A percentile compares a stretch with the other conserved stretches of the same genome.
Evolutionary conservation across 2,888 invertebrate species (phyloP).

Genomic region (Plemyria rubiginata): DNA sequence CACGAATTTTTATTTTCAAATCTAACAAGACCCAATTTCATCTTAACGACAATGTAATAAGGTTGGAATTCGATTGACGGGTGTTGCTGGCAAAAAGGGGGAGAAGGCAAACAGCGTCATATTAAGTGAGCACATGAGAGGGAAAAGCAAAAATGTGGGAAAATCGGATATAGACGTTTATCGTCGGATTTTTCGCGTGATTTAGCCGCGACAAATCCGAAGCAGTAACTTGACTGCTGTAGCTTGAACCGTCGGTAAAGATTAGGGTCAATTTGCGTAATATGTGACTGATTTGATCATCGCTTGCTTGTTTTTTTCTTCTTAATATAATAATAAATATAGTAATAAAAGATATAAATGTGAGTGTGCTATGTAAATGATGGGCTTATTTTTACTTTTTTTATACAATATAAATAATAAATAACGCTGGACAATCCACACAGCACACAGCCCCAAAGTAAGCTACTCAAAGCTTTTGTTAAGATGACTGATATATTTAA

Average conservation of each 20-base stretch:
- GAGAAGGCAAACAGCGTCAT: constrained; percentile 82
- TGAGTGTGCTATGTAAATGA: too few relatives aligned
- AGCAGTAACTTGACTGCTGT: constrained; percentile 66
- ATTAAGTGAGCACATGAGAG: constrained; percentile 85
- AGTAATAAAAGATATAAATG: too few relatives aligned
- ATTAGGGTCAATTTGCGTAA: constrained; percentile 19
- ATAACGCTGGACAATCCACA: too few relatives aligned
- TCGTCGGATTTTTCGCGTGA: constrained; percentile 83
- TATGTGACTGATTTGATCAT: not conserved
- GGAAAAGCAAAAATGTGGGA: constrained; percentile 83
- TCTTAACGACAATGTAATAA: not conserved
- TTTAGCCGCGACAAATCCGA: constrained; percentile 81
- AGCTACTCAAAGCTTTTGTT: too few relatives aligned
- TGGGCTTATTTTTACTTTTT: too few relatives aligned
- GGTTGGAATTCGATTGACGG: constrained; percentile 43
- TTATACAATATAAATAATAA: too few relatives aligned
- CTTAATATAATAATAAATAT: too few relatives aligned
- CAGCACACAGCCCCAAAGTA: too few relatives aligned
- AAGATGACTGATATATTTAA: too few relatives aligned
- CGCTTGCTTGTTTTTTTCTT: not conserved
- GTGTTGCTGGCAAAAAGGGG: constrained; percentile 61
- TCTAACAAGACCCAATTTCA: constrained; percentile 24
- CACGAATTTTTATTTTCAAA: constrained; percentile 63
- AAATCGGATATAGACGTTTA: constrained; percentile 85
- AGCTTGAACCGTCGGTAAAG: constrained; percentile 48